Base-by-base conservation (phyloP, 1,140 invertebrate species). In the Schmidtea mediterranea region DNA sequence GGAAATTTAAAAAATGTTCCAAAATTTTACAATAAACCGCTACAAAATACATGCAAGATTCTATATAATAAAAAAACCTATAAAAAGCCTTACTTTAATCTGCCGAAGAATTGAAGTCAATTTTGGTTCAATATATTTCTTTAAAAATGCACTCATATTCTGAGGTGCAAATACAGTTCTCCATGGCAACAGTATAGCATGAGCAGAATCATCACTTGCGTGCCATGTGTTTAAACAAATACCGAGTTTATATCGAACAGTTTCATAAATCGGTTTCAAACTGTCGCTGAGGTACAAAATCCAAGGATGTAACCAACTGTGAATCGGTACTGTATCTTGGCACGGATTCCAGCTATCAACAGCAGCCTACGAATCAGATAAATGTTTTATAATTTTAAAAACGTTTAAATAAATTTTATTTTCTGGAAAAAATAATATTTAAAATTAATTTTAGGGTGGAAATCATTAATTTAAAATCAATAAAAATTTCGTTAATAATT, bases 291-390 rank as follows among this genome's bases (percentile, higher is more conserved):
- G 43, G 19, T 79, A 60, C 6, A 76, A 75, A 36, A 83, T 70
- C 89, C 89, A 98, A 0, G 90, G 90, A 65, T 90, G 77, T 49
- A 94, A 75, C 90, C 90, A 98, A 6, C 76, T 73, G 65, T 95
- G 86, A 53, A 95, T 81, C 1, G 87, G 86, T 48, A 89, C 74
- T 0, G 77, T 79, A 59, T 95, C 89, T 0, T 76, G 79, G 0
- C 87, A 68, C 0, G 90, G 89, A 70, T 95, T 82, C 90, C 89
- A 97, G 37, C 74, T 72, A 38, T 80, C 74, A 0, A 89, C 15
- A 13, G 15, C 21, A 5, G 15, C 19, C 43, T 45, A 2, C 9
- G 5, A 45, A 22, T 13, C 3, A 45, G 22, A 45, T 22, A 5
- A 24, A 21, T 16, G 13, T 6, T 5, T 22, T 32, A 32, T 32